Base-by-base conservation (phyloP, 1,140 invertebrate species). In the Drosophila navojoa region DNA sequence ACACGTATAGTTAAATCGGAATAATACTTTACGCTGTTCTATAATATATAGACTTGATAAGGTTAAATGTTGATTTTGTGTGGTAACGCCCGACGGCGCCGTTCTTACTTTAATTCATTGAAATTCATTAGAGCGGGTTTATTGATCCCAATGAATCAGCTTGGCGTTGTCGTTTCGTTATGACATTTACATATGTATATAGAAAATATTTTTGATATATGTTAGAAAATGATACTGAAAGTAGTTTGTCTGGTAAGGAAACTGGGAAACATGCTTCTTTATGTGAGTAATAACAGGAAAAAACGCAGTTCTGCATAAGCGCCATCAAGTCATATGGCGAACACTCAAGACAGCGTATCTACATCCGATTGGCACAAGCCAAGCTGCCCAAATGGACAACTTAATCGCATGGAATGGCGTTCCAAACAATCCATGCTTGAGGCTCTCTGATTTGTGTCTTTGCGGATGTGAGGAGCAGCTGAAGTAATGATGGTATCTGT, bases 401-500 rank as follows among this genome's bases (percentile, higher is more conserved):
- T 45, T 25, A 45, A 45, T 59, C 38, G 44, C n/a, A 32, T 15
- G 15, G 0, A 16, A 9, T 27, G 53, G 35, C 22, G 16, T 7
- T 35, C 32, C 6, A 7, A 35, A 9, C 32, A 38, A 38, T 38
- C 22, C 55, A 59, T 45, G 13, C 32, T 32, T 11, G 38, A 29
- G 22, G 1, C 55, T 7, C 13, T 16, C 13, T 44, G 75, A 79
- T 63, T 79, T 76, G 77, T 47, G 64, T 29, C 22, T 27, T 19
- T 10, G 5, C 0, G 11, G 35, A 45, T 9, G 6, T 9, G 4
- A 27, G 47, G 2, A 22, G 11, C 6, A n/a, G 7, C 27, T 16
- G 1, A 19, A 7, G 27, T 13, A 76, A 70, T 67, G 79, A 87
- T 81, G 75, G 45, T 79, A 82, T 81, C 81, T 76, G 54, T 47